Evolutionary conservation across 2,113 vertebrate species (phyloP).

Genomic region (Eretmochelys imbricata): DNA sequence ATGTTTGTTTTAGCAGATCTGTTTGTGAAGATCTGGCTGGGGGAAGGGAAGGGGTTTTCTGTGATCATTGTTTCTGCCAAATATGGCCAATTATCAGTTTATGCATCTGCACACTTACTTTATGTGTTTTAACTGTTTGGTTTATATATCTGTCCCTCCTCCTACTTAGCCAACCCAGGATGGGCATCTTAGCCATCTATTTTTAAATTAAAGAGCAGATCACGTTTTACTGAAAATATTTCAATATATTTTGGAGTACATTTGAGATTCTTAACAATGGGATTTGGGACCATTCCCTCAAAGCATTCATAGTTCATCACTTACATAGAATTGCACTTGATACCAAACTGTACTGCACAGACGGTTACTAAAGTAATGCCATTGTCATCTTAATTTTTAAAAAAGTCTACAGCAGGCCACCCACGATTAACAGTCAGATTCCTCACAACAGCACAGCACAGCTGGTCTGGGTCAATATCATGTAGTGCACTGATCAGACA

Average conservation of each 20-base stretch:
- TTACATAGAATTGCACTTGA: not conserved
- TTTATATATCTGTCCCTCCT: not conserved
- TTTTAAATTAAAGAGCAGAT: not conserved
- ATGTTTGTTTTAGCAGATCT: not conserved
- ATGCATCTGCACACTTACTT: not conserved
- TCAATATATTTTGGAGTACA: not conserved
- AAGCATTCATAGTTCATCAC: not conserved
- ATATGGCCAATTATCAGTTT: not conserved
- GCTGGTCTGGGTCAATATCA: not conserved
- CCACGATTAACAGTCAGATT: not conserved
- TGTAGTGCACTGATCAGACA: not conserved
- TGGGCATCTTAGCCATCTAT: not conserved
- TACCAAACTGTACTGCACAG: not conserved
- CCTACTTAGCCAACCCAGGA: not conserved
- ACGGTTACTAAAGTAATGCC: not conserved
- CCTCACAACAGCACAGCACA: not conserved
- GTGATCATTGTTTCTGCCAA: not conserved
- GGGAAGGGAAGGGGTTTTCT: fast-evolving
- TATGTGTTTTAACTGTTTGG: not conserved
- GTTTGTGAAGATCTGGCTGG: not conserved
- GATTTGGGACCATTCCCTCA: not conserved
- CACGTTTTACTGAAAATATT: not conserved
- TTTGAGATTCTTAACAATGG: not conserved
- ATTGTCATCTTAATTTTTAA: not conserved
- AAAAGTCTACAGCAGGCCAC: not conserved